Evolutionary conservation across 2,888 invertebrate genomes (phyloP), one percentile per base, ranked within the genome.

Genomic region (Eupsilia transversa): DNA sequence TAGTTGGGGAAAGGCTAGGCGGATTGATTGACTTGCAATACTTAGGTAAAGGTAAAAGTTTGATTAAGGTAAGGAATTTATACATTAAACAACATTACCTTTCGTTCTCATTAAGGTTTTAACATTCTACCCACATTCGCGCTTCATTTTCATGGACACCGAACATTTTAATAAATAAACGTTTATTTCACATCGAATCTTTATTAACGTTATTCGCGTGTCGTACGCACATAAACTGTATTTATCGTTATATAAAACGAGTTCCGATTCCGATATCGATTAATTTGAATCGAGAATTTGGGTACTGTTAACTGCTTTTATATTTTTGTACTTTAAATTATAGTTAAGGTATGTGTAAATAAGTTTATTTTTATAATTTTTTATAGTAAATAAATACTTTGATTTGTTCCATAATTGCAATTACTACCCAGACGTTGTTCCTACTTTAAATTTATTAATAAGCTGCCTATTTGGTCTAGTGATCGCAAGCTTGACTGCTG

Each of bases 101-200:
- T 49, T 65, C 30, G 75, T 57, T 72, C 77, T 72, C 27, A 71
- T 69, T 77, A 84, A 30, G 17, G 72, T 82, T 82, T 77, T 72
- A 70, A 82, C 73, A 79, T 78, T 72, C 54, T 82, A 81, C 83
- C 82, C 60, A 82, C 80, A 82, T 86, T 85, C 74, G n/a, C 60
- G 43, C 65, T 60, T 43, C 43, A 61, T 80, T 83, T 81, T 83
- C 81, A 85, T 68, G 82, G 72, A 82, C 76, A 80, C 46, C 64
- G 68, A 73, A 65, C 54, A 65, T 82, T 83, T 80, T 69, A 77
- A 80, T 77, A 80, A 72, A 84, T 72, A 66, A 54, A 66, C 59
- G 65, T 74, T 61, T 74, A 74, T 74, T 82, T 70, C 59, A 75
- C 30, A 67, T 77, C 33, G 72, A 69, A 67, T 74, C 60, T 38